Percentiles rank a stretch among this genome's conserved stretches.
Conservation (phyloP, 2,888 invertebrate species). For the Biston stratarius region DNA sequence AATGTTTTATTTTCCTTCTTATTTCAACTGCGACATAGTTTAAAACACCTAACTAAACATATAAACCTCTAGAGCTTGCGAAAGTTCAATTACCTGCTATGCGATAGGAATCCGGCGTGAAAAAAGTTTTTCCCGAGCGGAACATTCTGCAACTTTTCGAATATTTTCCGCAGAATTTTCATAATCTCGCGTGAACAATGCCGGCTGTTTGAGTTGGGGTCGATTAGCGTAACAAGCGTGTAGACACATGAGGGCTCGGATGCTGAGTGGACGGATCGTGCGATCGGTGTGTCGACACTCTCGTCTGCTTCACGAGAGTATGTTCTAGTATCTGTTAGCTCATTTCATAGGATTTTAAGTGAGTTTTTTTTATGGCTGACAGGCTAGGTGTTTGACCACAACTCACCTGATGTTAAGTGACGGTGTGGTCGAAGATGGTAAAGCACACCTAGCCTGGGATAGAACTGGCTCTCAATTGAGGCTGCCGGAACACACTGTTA, state of each 20-base stretch:
- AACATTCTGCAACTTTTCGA: constrained; percentile 22
- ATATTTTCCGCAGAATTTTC: constrained; percentile 26
- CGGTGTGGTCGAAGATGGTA: too few species aligned
- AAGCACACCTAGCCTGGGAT: too few species aligned
- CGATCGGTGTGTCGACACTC: neutral
- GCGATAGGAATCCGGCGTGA: constrained; percentile 19
- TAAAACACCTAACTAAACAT: constrained; percentile 20
- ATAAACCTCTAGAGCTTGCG: constrained; percentile 16
- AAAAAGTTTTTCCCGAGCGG: constrained; percentile 11
- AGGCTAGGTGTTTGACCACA: too few species aligned
- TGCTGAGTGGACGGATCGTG: neutral
- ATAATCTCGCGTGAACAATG: constrained; percentile 27
- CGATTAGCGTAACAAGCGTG: constrained; percentile 16
- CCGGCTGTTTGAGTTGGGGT: constrained; percentile 13
- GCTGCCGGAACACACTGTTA: too few species aligned
- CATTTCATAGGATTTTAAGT: too few species aligned
- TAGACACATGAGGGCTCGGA: neutral
- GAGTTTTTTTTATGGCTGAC: too few species aligned
- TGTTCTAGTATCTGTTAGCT: too few species aligned
- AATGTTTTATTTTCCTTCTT: neutral
- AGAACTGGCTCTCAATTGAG: too few species aligned
- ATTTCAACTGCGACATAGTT: neutral
- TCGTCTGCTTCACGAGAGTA: too few species aligned
- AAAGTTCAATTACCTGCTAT: constrained; percentile 21
- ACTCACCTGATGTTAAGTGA: too few species aligned